These are phyloP conservation scores for Lynx canadensis DNA, from an alignment of 2,113 vertebrate genomes.

Conservation along the genomic window DNA sequence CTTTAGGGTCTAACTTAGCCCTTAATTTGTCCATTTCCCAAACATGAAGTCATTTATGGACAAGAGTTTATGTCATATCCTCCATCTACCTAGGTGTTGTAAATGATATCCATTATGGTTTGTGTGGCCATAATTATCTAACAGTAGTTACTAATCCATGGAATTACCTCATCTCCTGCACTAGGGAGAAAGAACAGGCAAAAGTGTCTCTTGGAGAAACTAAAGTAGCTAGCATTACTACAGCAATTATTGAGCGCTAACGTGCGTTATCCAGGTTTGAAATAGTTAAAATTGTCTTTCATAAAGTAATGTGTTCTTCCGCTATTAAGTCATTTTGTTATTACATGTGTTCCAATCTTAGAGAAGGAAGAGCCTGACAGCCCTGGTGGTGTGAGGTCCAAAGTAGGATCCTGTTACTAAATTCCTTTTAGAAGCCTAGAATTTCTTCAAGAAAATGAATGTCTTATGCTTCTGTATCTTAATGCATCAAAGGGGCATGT, in stretches of 20 bases:
- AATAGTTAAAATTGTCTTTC: conserved; percentile 82
- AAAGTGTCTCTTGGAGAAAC: conserved; percentile 26
- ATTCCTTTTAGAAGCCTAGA: conserved; percentile 74
- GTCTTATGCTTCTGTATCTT: conserved; percentile 63
- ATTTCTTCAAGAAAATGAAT: conserved; percentile 77
- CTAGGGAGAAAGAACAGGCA: conserved; percentile 37
- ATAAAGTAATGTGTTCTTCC: conserved; percentile 68
- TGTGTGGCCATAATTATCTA: conserved; percentile 72
- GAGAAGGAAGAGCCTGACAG: conserved; percentile 67
- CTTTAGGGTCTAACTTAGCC: conserved; percentile 16
- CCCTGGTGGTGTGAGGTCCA: conserved; percentile 62
- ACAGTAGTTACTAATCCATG: conserved; percentile 74
- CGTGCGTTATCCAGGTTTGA: conserved; percentile 54
- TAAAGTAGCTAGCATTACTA: conserved; percentile 33
- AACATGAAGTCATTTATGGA: conserved; percentile 64
- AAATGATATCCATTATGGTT: conserved; percentile 42
- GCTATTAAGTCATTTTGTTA: conserved; percentile 80
- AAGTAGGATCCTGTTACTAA: conserved; percentile 78
- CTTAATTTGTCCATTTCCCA: conserved; percentile 57
- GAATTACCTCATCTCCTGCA: conserved; percentile 40
- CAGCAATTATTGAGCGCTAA: conserved; percentile 65
- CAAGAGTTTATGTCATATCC: conserved; percentile 49
- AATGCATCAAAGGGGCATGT: conserved; percentile 69
- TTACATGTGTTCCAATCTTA: conserved; percentile 59
- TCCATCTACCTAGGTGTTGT: conserved; percentile 63